phyloP scores from a whole-genome alignment of 92 coral and sea anemone species.

The Zoanthus solanderi region DNA sequence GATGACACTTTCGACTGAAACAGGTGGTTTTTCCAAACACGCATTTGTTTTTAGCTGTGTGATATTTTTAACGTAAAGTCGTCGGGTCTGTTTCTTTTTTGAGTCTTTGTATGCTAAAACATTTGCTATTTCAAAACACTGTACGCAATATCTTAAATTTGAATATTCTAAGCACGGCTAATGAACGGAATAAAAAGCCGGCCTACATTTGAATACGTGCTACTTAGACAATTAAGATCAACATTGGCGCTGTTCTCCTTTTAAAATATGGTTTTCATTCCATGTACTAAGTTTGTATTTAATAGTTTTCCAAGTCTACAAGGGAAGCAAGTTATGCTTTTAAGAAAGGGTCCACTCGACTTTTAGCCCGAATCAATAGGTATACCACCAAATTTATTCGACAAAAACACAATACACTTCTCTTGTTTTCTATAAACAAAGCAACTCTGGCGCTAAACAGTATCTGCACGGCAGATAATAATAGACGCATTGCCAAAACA shows the following conservation, averaged over 20 bases:
- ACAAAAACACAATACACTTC: slow-evolving; percentile 26
- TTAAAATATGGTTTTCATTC: slow-evolving; percentile 1
- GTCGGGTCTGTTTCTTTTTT: slow-evolving; percentile 8
- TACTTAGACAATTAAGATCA: slow-evolving; percentile 33
- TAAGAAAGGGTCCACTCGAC: neutral
- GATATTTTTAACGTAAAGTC: neutral
- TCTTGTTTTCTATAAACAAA: slow-evolving; percentile 48
- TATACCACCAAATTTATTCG: neutral
- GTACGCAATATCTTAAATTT: slow-evolving; percentile 5
- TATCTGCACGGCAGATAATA: neutral
- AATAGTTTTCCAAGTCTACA: neutral
- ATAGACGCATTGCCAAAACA: slow-evolving; percentile 1
- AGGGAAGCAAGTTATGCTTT: neutral
- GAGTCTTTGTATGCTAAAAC: neutral
- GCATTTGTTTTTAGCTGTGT: neutral
- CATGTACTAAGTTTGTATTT: neutral
- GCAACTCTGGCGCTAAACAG: slow-evolving; percentile 23
- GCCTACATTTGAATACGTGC: slow-evolving; percentile 37
- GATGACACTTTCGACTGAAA: slow-evolving; percentile 20
- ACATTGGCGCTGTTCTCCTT: slow-evolving; percentile 1
- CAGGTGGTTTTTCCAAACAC: slow-evolving; percentile 7
- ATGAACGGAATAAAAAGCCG: slow-evolving; percentile 38
- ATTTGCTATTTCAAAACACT: neutral
- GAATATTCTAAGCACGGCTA: slow-evolving; percentile 7
- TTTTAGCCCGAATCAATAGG: neutral